Base-by-base conservation (phyloP, 1,140 invertebrate species). In the Drosophila tsacasi region DNA sequence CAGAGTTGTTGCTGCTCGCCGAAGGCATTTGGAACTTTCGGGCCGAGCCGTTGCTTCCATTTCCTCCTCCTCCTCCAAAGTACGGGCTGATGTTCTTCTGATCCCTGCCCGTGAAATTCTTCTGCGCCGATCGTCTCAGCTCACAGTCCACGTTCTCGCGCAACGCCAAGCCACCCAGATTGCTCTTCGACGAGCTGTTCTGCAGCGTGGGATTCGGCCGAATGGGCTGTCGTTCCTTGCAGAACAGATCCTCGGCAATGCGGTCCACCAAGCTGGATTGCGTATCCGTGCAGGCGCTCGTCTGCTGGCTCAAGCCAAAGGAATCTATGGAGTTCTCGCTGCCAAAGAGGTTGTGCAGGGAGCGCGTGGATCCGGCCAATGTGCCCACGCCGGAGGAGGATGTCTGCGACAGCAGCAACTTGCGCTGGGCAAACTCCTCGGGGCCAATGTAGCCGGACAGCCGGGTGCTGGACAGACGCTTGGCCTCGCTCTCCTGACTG, bases 121-220 rank as follows among this genome's bases (percentile, higher is more conserved):
- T 93, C n/a, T 93, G 92, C 17, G 80, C 84, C 25, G 92, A 92
- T 12, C 86, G 69, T 3, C 83, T 78, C 46, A 77, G 60, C 47
- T 93, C 91, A 39, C 89, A 81, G 55, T 92, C 87, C 21, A 91
- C 75, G 49, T 93, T 93, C 52, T 93, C 92, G 17, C 91, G 78
- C 55, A 93, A 52, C 8, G 83, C 90, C 44, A 92, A 63, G 0
- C 91, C 77, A 23, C 81, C 77, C n/a, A 91, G 30, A 58, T 93
- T 93, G 60, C 84, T 92, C 54, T 93, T 93, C 8, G 92, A 93
- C 0, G 92, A 93, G 67, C 92, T 93, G 55, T 92, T 92, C 21
- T 85, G 87, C 35, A 90, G 25, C 21, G 81, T 42, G 0, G 76
- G 21, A 76, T 87, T 92, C 13, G 79, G 61, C 37, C 80, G 74